Base-by-base conservation (phyloP, 1,140 invertebrate genomes). In the Apocrypta bakeri region DNA sequence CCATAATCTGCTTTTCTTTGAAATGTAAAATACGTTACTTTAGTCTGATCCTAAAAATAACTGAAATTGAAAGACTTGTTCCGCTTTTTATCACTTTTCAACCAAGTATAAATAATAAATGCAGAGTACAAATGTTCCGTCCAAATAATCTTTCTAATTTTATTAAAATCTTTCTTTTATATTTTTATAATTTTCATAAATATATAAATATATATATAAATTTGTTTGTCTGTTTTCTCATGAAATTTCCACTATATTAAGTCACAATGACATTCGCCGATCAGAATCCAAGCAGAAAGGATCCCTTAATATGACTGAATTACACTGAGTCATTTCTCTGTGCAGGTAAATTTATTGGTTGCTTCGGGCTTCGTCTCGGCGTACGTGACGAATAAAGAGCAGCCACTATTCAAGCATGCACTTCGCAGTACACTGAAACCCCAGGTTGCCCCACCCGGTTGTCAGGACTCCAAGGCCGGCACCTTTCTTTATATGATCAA, bases 401-500 rank as follows among this genome's bases (percentile, higher is more conserved):
- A 88, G 27, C 88, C 88, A 9, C 81, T 90, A 56, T 89, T 90
- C 76, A 86, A 88, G 66, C 90, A 90, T 61, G 82, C 88, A 27
- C 82, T 90, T 64, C 89, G 83, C 63, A 88, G 85, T 31, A 86
- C 87, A 25, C 85, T 88, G 25, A 90, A 89, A 40, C 88, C 87
- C 0, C 89, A 90, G 77, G 84, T 88, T 56, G 87, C 89, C 21
- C 87, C 88, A 1, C 82, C 87, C 27, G 86, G 84, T 85, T 85
- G 86, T 1, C 89, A 89, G 85, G 90, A 90, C 69, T 72, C 87
- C 4, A 89, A 87, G 69, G 85, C 85, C 40, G 86, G 86, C 9
- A 88, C 86, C 82, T 90, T 90, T 72, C 84, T 90, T 9, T 90
- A 90, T 74, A 87, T 88, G 76, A 85, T 90, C 61, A 90, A 89